phyloP scores from a whole-genome alignment of 2,888 invertebrate genomes.

The Drosophila eohydei region DNA sequence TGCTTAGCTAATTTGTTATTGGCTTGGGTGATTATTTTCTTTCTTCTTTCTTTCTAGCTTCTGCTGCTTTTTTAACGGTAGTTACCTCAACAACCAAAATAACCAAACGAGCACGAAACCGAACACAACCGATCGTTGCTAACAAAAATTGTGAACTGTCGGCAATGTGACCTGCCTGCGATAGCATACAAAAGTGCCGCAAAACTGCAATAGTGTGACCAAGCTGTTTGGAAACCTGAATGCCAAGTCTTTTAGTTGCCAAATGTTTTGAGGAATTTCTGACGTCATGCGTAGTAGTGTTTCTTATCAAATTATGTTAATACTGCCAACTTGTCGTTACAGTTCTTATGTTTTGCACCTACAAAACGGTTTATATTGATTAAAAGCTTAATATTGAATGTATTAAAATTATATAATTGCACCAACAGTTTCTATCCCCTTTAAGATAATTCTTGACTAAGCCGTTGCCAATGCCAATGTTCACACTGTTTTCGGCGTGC shows the following conservation, averaged over 20 bases:
- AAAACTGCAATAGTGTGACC: constrained; percentile 28
- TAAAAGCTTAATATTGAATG: background rate
- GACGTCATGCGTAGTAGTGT: constrained; percentile 18
- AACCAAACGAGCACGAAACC: constrained; percentile 45
- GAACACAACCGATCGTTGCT: constrained; percentile 60
- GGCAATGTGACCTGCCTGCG: constrained; percentile 24
- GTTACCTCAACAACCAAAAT: constrained; percentile 59
- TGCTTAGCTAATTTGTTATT: constrained; percentile 44
- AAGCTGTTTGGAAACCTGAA: background rate
- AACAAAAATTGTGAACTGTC: constrained; percentile 52
- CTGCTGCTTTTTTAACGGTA: constrained; percentile 31
- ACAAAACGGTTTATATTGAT: background rate
- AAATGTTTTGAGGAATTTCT: background rate
- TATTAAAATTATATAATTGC: background rate
- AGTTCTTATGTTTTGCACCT: background rate
- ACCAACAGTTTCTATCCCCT: background rate
- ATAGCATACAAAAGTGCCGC: background rate
- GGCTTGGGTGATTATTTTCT: constrained; percentile 30
- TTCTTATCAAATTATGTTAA: background rate
- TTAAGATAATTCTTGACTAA: too few relatives aligned
- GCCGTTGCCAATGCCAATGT: background rate
- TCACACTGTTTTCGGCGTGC: background rate
- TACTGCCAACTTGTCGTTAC: background rate
- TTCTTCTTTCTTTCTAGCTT: background rate
- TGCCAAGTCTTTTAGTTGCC: background rate